Evolutionary conservation across 2,888 invertebrate genomes (phyloP), one percentile per base, ranked within the genome.

Genomic region (Omphaloscelis lunosa): DNA sequence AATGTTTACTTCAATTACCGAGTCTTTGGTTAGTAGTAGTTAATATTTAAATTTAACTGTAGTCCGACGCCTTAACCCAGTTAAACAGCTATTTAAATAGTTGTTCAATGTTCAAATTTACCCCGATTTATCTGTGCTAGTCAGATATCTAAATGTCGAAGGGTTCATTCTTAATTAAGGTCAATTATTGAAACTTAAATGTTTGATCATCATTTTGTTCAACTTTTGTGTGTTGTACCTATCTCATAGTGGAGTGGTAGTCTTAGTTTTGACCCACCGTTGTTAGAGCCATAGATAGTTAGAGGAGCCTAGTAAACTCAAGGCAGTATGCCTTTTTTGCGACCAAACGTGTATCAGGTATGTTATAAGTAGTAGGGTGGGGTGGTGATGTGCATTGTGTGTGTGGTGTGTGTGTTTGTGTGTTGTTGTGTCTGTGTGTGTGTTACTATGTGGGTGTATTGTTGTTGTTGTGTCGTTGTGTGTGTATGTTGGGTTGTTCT

Each of bases 1-100:
- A 39, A 69, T 65, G 61, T 75, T 83, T 59, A 62, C 51, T 70
- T 61, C 27, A 61, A 79, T 65, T 56, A 72, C 29, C 11, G 29
- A 75, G 45, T 56, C 29, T 71, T 56, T 3, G 29, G 20, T 68
- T 79, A 27, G 48, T 23, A 51, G n/a, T 7, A 56, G 66, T 41
- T 41, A 62, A 59, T 53, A 59, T 80, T 80, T 74, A 80, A 45
- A 61, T 69, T 59, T 41, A 59, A 65, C 45, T 53, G 29, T 29
- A 29, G 71, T n/a, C 63, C 20, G 0, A 12, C 53, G 45, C 34
- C 45, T 65, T 65, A 12, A 29, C 29, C 12, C n/a, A 53, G 20
- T 51, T 62, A 23, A 39, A n/a, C 17, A 63, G n/a, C 15, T 41
- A 11, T 63, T 20, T 56, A 63, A 77, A 77, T 58, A 71, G 62